phyloP scores from a whole-genome alignment of 2,888 invertebrate genomes.

The Xestia c-nigrum region DNA sequence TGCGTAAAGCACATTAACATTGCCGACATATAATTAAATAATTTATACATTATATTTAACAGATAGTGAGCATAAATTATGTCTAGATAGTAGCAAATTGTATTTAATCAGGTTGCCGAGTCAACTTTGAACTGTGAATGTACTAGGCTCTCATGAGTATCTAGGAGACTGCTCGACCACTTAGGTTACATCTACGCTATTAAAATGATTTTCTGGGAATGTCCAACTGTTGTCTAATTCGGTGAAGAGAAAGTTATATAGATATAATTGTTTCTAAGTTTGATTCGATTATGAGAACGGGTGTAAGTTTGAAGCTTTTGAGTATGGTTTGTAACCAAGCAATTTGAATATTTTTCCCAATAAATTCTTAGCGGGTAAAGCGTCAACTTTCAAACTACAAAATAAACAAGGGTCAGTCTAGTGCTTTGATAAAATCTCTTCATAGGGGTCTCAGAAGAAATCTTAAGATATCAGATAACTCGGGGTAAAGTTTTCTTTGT shows the following conservation, averaged over 20 bases:
- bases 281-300: background rate
- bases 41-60: constrained; percentile 21
- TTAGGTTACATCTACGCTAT: constrained; percentile 21
- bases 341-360: background rate
- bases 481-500: constrained; percentile 16
- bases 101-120: constrained; percentile 65
- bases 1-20: constrained; percentile 58
- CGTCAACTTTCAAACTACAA: constrained; percentile 1
- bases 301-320: background rate
- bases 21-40: constrained; percentile 36
- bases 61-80: constrained; percentile 57
- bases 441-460: constrained; percentile 9
- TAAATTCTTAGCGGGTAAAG: background rate
- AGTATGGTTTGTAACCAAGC: background rate
- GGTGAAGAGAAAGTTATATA: constrained; percentile 47
- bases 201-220: constrained; percentile 38
- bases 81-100: constrained; percentile 47
- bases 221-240: constrained; percentile 23
- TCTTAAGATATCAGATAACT: constrained; percentile 22
- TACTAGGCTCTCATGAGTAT: constrained; percentile 44
- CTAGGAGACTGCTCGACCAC: constrained; percentile 47
- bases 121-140: constrained; percentile 67
- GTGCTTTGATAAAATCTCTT: constrained; percentile 7
- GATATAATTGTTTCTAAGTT: constrained; percentile 12
- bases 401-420: background rate